These are phyloP conservation scores for Irena cyanogastra DNA, from an alignment of 2,113 vertebrate species.

Conservation along the genomic window DNA sequence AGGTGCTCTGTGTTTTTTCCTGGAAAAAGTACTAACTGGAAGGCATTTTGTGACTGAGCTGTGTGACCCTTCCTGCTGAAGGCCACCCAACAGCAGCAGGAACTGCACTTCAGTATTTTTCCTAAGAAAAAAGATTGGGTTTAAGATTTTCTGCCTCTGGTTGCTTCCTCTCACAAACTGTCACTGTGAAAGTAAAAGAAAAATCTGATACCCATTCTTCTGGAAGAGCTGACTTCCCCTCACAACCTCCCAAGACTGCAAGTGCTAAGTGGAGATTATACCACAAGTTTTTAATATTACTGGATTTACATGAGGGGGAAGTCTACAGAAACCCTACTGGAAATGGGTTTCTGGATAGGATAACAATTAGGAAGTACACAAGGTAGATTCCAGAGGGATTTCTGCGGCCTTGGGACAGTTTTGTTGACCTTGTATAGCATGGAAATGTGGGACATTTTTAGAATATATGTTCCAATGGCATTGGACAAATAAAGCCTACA, in stretches of 20 bases:
- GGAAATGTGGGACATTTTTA: neutral
- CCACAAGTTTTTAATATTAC: neutral
- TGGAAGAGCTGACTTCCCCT: neutral
- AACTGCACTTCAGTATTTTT: neutral
- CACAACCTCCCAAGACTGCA: neutral
- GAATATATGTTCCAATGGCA: neutral
- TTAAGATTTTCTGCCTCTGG: neutral
- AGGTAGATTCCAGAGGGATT: neutral
- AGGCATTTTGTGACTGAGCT: neutral
- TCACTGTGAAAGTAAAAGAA: neutral
- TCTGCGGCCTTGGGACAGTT: neutral
- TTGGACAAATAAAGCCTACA: neutral
- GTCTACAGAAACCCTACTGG: neutral
- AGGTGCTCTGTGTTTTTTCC: neutral
- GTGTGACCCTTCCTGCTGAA: neutral
- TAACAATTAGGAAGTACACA: neutral
- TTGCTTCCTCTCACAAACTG: neutral
- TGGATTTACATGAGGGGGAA: neutral
- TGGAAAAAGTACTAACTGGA: neutral
- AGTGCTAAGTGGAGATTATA: neutral
- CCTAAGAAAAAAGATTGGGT: neutral
- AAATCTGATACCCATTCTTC: neutral
- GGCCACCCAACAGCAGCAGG: neutral
- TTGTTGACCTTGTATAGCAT: neutral
- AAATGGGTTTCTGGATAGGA: neutral